Evolutionary conservation across 2,797 vertebrate genomes (phyloP).

Genomic region (Macropus fuliginosus): DNA sequence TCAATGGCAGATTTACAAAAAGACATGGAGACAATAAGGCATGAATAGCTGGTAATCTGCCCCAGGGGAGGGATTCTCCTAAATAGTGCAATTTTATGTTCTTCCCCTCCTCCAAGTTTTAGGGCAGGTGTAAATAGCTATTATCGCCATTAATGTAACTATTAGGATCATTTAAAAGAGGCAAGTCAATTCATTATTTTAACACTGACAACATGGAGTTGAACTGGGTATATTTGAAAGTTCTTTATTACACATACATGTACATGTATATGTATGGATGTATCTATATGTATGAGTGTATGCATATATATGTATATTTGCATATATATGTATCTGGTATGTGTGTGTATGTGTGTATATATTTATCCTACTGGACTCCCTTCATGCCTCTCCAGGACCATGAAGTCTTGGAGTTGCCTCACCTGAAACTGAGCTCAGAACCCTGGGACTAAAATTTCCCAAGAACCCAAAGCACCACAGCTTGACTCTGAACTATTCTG

Average conservation of each 20-base stretch:
- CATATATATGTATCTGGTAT: too few relatives aligned
- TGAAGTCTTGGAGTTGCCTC: background rate
- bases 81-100: background rate
- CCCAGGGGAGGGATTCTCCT: background rate
- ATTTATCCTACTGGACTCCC: background rate
- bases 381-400: background rate
- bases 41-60: background rate
- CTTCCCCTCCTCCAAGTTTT: background rate
- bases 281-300: too few relatives aligned
- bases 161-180: background rate
- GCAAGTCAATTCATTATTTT: background rate
- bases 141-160: background rate
- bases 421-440: background rate
- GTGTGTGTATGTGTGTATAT: too few relatives aligned
- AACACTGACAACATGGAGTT: background rate
- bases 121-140: background rate
- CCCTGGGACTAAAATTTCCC: background rate
- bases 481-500: background rate
- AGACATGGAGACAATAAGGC: background rate
- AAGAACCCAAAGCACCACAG: background rate
- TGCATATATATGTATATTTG: fast-evolving
- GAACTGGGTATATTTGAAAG: too few relatives aligned
- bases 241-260: too few relatives aligned
- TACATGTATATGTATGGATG: too few relatives aligned
- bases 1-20: background rate